Percentiles rank a stretch among this genome's conserved stretches.
Evolutionary conservation across 2,888 invertebrate species (phyloP).

Genomic region (Pheosia tremula): DNA sequence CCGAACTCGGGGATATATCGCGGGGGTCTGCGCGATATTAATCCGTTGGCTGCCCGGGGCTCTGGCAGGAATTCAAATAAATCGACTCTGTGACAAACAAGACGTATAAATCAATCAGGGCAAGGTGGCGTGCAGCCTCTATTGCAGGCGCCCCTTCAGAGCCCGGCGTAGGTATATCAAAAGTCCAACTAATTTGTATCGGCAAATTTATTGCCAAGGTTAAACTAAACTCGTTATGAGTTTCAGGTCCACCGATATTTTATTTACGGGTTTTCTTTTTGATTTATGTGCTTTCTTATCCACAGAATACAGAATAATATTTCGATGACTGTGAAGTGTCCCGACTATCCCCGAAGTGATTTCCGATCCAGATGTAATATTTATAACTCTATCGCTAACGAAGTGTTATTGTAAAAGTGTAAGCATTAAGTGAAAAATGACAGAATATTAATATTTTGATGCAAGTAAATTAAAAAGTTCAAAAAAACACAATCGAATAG

Average conservation of each 20-base stretch:
- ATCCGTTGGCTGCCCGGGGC: constrained; percentile 76
- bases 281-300: constrained; percentile 56
- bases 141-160: constrained; percentile 72
- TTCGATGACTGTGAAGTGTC: too few relatives aligned
- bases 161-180: constrained; percentile 52
- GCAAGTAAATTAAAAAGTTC: too few relatives aligned
- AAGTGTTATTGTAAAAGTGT: too few relatives aligned
- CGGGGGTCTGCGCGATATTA: constrained; percentile 80
- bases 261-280: constrained; percentile 66
- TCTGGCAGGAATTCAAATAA: constrained; percentile 85
- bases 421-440: too few relatives aligned
- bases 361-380: too few relatives aligned
- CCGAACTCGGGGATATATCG: constrained; percentile 79
- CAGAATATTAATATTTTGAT: too few relatives aligned
- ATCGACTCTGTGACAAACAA: constrained; percentile 84
- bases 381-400: too few relatives aligned
- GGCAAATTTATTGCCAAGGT: constrained; percentile 77
- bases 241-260: constrained; percentile 67
- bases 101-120: constrained; percentile 84
- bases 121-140: constrained; percentile 80
- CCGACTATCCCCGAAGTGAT: too few relatives aligned
- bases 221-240: constrained; percentile 79
- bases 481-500: too few relatives aligned
- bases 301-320: not conserved
- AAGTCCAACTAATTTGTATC: constrained; percentile 78